phyloP scores from a whole-genome alignment of 1,140 invertebrate genomes.

The Calycopis cecrops region DNA sequence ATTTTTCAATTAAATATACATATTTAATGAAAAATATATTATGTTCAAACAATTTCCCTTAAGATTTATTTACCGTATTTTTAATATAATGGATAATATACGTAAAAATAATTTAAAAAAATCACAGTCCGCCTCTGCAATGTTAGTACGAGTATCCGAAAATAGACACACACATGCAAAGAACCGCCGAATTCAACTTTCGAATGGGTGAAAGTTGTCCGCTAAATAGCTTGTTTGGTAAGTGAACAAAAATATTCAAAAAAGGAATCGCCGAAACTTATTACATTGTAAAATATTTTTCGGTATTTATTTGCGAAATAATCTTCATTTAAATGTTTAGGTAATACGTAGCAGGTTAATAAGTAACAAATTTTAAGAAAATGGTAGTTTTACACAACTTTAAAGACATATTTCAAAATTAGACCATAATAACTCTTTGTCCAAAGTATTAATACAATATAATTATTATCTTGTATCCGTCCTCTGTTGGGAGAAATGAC shows the following conservation, averaged over 20 bases:
- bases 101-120: slow-evolving; percentile 2
- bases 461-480: too few species aligned
- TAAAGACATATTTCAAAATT: too few species aligned
- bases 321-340: neutral
- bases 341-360: neutral
- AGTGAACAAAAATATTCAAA: slow-evolving; percentile 25
- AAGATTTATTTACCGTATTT: neutral
- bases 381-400: neutral
- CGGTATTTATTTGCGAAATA: neutral
- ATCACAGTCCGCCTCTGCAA: slow-evolving; percentile 7
- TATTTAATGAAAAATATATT: neutral
- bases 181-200: slow-evolving; percentile 25
- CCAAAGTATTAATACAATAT: too few species aligned
- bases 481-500: too few species aligned
- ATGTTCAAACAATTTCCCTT: neutral
- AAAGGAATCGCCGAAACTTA: slow-evolving; percentile 14
- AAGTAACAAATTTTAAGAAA: neutral
- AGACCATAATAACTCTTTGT: too few species aligned
- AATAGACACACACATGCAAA: slow-evolving; percentile 21
- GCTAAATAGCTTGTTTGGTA: slow-evolving; percentile 19
- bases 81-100: neutral
- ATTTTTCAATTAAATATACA: too few species aligned
- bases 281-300: neutral
- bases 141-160: slow-evolving; percentile 20
- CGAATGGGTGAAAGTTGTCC: slow-evolving; percentile 28